phyloP scores from a whole-genome alignment of 92 coral and sea anemone species.

The Paragorgia papillata region DNA sequence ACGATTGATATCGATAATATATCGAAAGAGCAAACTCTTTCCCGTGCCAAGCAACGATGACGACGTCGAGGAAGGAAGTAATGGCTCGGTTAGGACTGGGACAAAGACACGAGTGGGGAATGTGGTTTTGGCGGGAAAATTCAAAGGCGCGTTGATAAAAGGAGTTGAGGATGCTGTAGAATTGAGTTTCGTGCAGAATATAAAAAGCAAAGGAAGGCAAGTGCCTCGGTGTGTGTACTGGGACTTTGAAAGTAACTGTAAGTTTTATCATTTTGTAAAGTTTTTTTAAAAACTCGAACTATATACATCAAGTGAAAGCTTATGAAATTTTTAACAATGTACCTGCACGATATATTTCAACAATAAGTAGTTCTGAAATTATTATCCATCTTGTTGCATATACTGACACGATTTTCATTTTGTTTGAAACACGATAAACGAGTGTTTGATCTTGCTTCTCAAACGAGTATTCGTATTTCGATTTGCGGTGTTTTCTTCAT shows the following conservation, averaged over 20 bases:
- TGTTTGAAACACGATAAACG: no score
- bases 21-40: constrained; percentile 18
- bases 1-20: constrained; percentile 21
- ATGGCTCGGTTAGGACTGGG: neutral
- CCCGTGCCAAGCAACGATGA: neutral
- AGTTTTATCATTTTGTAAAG: neutral
- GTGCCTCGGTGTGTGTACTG: constrained; percentile 50
- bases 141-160: constrained; percentile 3
- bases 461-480: no score
- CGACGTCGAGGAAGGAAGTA: neutral
- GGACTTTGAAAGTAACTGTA: constrained; percentile 49
- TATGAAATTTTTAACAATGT: no score
- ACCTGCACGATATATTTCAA: no score
- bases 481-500: no score
- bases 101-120: neutral
- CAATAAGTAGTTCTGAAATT: no score
- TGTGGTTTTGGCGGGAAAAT: constrained; percentile 26
- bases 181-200: neutral
- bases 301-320: no score
- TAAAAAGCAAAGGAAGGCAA: neutral
- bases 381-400: no score
- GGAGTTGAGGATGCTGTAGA: constrained; percentile 4
- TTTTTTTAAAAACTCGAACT: no score
- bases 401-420: no score
- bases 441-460: no score